Conservation (phyloP, 2,797 vertebrate species). For the Hippocampus kuda region DNA sequence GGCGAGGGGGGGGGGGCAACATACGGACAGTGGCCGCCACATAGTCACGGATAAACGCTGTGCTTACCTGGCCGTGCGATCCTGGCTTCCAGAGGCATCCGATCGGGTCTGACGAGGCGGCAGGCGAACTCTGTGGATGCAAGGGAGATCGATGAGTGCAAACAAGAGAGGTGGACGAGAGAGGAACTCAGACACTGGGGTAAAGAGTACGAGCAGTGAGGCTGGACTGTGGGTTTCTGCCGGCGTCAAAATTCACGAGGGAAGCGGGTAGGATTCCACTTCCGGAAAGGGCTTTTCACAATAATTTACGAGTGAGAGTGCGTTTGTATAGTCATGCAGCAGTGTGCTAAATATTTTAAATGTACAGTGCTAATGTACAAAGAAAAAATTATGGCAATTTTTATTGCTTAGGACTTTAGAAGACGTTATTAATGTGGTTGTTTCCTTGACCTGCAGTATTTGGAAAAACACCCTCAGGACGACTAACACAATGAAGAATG, state of each 20-base stretch:
- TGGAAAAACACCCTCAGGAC: background rate
- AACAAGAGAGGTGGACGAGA: conserved; percentile 15
- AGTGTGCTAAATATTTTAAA: background rate
- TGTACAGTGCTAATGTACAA: no score
- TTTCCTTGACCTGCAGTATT: background rate
- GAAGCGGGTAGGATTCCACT: background rate
- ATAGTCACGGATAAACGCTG: conserved; percentile 8
- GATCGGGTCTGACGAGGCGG: conserved; percentile 33
- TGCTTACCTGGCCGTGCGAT: conserved; percentile 40
- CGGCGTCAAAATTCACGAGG: conserved; percentile 34
- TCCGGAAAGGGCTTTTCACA: conserved; percentile 38
- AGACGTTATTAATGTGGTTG: background rate
- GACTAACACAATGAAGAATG: no score
- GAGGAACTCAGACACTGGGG: conserved; percentile 40
- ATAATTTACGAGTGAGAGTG: conserved; percentile 14
- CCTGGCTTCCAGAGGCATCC: conserved; percentile 45
- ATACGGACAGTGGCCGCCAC: conserved; percentile 10
- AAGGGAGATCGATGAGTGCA: conserved; percentile 49
- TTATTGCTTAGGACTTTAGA: background rate
- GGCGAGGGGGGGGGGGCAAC: background rate
- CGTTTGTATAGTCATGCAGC: no score
- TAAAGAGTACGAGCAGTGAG: conserved; percentile 29
- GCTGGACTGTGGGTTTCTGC: conserved; percentile 44
- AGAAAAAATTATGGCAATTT: no score
- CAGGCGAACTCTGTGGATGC: conserved; percentile 29